Evolutionary conservation across 2,113 vertebrate genomes (phyloP).

Genomic region (Argyrosomus japonicus): DNA sequence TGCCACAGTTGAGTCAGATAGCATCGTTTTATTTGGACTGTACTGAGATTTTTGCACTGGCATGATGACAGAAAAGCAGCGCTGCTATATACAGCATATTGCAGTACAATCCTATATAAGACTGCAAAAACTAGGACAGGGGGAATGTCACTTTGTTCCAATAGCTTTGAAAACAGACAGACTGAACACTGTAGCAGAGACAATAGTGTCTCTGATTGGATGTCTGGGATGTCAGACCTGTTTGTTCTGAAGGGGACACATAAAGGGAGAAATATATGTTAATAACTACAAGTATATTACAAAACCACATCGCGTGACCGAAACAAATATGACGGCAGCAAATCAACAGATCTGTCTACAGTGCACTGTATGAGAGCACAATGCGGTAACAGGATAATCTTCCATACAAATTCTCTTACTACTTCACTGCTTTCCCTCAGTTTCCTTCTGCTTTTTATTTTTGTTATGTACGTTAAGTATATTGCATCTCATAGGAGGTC

Average conservation of each 20-base stretch:
- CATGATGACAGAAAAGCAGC: neutral
- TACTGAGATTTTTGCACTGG: neutral
- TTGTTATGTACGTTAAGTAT: neutral
- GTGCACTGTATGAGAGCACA: neutral
- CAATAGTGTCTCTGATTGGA: constrained; percentile 6
- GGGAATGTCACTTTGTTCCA: neutral
- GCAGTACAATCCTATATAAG: neutral
- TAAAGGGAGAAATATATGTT: neutral
- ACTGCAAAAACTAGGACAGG: neutral
- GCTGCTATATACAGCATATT: neutral
- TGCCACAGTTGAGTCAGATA: neutral
- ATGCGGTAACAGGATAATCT: neutral
- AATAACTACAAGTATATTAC: neutral
- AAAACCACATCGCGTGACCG: neutral
- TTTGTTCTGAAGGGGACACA: neutral
- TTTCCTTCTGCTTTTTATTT: neutral
- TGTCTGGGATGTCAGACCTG: neutral
- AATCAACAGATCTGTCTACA: neutral
- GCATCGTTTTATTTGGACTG: neutral
- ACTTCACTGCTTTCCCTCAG: neutral
- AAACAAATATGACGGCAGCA: neutral
- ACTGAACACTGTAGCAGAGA: neutral
- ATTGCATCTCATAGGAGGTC: neutral
- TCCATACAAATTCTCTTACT: neutral
- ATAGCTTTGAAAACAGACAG: constrained; percentile 5